Percentiles rank a stretch among this genome's conserved stretches.
These are phyloP conservation scores for Himalopsyche anomala DNA, from an alignment of 2,888 invertebrate species.

Conservation along the genomic window DNA sequence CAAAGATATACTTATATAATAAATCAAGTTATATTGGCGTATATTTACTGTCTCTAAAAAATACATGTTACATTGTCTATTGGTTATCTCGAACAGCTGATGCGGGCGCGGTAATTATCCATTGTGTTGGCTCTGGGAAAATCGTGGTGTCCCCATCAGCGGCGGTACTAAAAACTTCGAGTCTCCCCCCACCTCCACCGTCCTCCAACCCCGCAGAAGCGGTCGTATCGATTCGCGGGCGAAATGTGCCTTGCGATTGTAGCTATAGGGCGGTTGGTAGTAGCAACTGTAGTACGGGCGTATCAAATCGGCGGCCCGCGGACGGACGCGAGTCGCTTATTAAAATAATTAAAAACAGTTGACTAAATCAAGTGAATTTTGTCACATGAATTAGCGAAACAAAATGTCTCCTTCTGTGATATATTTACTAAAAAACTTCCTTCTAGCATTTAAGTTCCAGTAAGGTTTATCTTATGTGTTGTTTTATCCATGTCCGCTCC, in stretches of 20 bases:
- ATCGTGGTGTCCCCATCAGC: constrained; percentile 20
- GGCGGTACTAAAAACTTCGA: constrained; percentile 1
- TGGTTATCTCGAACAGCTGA: not conserved
- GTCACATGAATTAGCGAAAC: too few relatives aligned
- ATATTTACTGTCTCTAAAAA: too few relatives aligned
- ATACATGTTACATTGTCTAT: too few relatives aligned
- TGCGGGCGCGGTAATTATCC: not conserved
- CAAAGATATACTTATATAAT: too few relatives aligned
- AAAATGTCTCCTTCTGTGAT: too few relatives aligned
- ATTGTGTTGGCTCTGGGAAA: not conserved
- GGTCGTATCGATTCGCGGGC: constrained; percentile 31
- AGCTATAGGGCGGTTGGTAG: not conserved
- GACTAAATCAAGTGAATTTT: too few relatives aligned
- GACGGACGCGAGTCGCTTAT: not conserved
- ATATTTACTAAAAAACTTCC: too few relatives aligned
- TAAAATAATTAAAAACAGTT: too few relatives aligned
- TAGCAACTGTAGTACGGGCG: constrained; percentile 9
- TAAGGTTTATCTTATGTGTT: too few relatives aligned
- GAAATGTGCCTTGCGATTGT: constrained; percentile 29
- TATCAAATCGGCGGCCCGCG: not conserved
- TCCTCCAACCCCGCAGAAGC: not conserved
- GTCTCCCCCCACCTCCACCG: not conserved
- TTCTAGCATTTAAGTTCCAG: too few relatives aligned
- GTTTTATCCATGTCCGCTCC: too few relatives aligned
- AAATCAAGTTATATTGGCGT: too few relatives aligned